Evolutionary conservation across 1,140 invertebrate genomes (phyloP), one percentile per base, ranked within the genome.

Genomic region (Ruditapes philippinarum): DNA sequence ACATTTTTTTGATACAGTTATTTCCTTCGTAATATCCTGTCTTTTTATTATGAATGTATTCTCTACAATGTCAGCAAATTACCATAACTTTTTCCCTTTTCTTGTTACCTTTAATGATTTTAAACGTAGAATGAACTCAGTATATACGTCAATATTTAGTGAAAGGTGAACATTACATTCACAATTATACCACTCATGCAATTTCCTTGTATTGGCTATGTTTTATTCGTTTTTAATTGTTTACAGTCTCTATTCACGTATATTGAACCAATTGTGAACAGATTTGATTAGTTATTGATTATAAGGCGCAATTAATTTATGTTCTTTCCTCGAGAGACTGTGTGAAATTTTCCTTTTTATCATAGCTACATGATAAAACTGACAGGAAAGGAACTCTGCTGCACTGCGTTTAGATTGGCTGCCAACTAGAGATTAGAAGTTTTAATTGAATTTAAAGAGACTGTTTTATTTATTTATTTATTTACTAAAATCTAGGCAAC

Each of bases 251-350:
- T 70, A 70, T 70, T 38, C 65, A 70, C 33, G 65, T 19, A 70
- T 14, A 38, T 22, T n/a, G 28, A 40, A 38, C 17, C 33, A 70
- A 38, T 70, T 70, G 65, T 70, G 5, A 28, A 38, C 4, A 70
- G 36, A 19, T 70, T 70, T 70, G 65, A 70, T 70, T 70, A n/a
- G 3, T 70, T 70, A 70, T 70, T 70, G 65, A 70, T 70, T 17
- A 38, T 4, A 11, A 17, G 65, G 36, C 22, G 3, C 33, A 70
- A 70, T 70, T 70, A 70, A 70, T 70, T 40, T 12, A 38, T 70
- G 36, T 70, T 70, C 33, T 28, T 38, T 38, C 33, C 33, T 70
- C 65, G 36, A 40, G 31, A 33, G 65, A 36, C 54, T n/a, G 3
- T n/a, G n/a, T n/a, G n/a, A n/a, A n/a, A n/a, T n/a, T n/a, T n/a